Percentiles rank a stretch among this genome's conserved stretches.
Conservation (phyloP, 2,888 invertebrate species). For the Ecdyonurus torrentis region DNA sequence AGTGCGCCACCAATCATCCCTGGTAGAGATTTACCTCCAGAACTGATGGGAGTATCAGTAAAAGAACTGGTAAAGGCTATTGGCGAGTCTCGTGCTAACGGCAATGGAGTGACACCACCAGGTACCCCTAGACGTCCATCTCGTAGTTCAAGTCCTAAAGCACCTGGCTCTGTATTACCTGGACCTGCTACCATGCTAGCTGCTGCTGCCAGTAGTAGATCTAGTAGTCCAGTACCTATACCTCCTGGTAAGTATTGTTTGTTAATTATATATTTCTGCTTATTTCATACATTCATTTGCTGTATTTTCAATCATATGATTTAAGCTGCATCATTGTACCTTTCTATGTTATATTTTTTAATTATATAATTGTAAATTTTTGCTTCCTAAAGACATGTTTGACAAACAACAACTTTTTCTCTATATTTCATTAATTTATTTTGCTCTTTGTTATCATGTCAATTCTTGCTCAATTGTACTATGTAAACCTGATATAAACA, state of each 20-base stretch:
- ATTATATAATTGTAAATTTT: no score
- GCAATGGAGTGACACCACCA: conserved; percentile 55
- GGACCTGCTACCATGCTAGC: conserved; percentile 14
- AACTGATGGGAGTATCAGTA: conserved; percentile 46
- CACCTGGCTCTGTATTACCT: conserved; percentile 20
- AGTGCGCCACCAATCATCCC: not conserved
- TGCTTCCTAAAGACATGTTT: no score
- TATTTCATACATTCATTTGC: no score
- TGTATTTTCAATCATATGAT: no score
- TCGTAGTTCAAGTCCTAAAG: conserved; percentile 33
- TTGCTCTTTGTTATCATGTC: no score
- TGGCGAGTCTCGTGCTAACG: conserved; percentile 59
- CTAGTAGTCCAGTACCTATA: conserved; percentile 18
- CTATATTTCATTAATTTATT: no score
- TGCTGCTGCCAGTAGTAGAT: conserved; percentile 16
- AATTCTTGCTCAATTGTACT: no score
- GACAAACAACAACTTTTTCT: no score
- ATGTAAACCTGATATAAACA: no score
- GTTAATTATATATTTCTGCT: no score
- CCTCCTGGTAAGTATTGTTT: not conserved
- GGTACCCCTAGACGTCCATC: conserved; percentile 37
- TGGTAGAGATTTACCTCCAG: conserved; percentile 24
- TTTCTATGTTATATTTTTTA: no score
- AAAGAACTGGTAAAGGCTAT: conserved; percentile 56
- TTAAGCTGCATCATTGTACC: no score